Evolutionary conservation across 2,888 invertebrate species (phyloP), one percentile per base, ranked within the genome.

Genomic region (Xestia xanthographa): DNA sequence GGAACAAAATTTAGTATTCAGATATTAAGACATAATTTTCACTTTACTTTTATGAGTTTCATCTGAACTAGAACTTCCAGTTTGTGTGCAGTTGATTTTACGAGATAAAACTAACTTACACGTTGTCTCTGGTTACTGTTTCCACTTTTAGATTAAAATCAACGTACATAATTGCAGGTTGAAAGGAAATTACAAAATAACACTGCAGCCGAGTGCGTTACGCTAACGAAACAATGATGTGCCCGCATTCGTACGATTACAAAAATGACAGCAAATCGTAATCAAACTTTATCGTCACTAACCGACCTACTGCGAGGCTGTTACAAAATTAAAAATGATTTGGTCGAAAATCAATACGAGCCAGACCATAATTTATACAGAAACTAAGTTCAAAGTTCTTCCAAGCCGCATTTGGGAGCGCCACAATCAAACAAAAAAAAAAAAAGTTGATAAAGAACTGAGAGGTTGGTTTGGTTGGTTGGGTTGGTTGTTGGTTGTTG

Each of bases 121-220:
- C 56, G 38, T 43, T 71, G 72, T 78, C 66, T 65, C 29, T 66
- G 29, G 41, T 8, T 53, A 70, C 60, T 72, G 63, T 75, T 72
- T 65, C 56, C 43, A 74, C 34, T 81, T 84, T 56, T 20, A 81
- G 75, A 81, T 84, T 68, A 62, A 66, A 66, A 71, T 75, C 71
- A 26, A 26, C 56, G 26, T 66, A 53, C 38, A 38, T 85, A 71
- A 75, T 80, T 80, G 69, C 38, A 62, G 63, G 45, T 69, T 69
- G 65, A 69, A 76, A 77, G 79, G 53, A 73, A 71, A 77, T 83
- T 26, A 83, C 50, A 76, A 73, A 71, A 65, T 67, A 45, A 71
- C 34, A 45, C 20, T 67, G 53, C 53, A 34, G 53, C 14, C 14
- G 14, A 67, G 34, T 45, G 34, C 48, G 41, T 8, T 71, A 38